Evolutionary conservation across 2,888 invertebrate genomes (phyloP), one percentile per base, ranked within the genome.

Genomic region (Epiblema foenella): DNA sequence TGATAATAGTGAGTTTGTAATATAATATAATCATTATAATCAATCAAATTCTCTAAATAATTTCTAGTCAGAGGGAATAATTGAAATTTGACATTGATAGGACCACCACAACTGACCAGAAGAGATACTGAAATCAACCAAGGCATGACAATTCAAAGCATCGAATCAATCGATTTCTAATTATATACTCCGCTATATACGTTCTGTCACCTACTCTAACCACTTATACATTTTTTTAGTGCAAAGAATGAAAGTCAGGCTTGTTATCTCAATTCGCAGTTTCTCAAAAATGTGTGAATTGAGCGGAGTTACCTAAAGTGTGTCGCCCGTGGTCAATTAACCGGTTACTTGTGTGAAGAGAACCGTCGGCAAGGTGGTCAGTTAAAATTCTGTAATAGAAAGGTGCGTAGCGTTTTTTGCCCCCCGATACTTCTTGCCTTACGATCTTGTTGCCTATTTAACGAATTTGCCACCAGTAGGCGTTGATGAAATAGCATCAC

Each of bases 381-480:
- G 73, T 81, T 78, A 78, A 79, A 79, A 80, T 82, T 81, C 82
- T 85, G 83, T 83, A 85, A 83, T 84, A 83, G 78, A 81, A 76
- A 79, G 78, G 79, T 83, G 83, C 83, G 80, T 77, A 76, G 64
- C 74, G 77, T 79, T 77, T 77, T 79, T 81, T 82, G 80, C 42
- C 20, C 18, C 11, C 9, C 29, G 29, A 37, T 59, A 24, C 49
- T 33, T n/a, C n/a, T n/a, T n/a, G n/a, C n/a, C n/a, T n/a, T n/a
- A 33, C 60, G 56, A 56, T 51, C 18, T 33, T 33, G 54, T 46
- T 42, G 39, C 33, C 18, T n/a, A 65, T 37, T n/a, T n/a, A 29
- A 56, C n/a, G 29, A 52, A 20, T 39, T 18, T 39, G 7, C 52
- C 39, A 9, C 2, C 15, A 46, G 24, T 33, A n/a, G 11, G 15